Conservation (phyloP, 2,113 vertebrate species). For the Cricetomys ansorgei region DNA sequence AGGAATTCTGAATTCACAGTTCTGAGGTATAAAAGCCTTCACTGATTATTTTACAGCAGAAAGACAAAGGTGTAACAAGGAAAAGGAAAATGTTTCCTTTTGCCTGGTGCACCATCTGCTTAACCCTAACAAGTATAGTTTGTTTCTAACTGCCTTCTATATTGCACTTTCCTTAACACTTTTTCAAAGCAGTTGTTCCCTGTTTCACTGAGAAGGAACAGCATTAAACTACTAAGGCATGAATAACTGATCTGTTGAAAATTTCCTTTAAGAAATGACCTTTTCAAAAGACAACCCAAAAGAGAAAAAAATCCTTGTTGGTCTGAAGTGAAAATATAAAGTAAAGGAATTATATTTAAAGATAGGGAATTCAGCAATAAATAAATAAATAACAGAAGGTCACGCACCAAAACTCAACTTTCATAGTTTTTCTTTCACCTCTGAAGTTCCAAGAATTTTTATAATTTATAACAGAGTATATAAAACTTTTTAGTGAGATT, state of each 20-base stretch:
- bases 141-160: not conserved
- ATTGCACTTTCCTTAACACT: not conserved
- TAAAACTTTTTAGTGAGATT: not conserved
- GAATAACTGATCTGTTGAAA: not conserved
- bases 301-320: not conserved
- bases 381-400: not conserved
- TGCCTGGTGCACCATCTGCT: not conserved
- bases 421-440: not conserved
- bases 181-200: not conserved
- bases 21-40: not conserved
- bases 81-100: constrained; percentile 2
- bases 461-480: not conserved
- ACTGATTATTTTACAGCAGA: not conserved
- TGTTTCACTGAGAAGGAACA: constrained; percentile 20
- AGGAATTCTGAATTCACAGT: constrained; percentile 5
- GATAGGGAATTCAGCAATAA: not conserved
- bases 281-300: constrained; percentile 41
- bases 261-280: not conserved
- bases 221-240: not conserved
- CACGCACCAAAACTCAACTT: not conserved
- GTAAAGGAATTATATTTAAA: not conserved
- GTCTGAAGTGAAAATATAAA: not conserved
- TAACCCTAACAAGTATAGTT: not conserved
- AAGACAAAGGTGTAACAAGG: not conserved
- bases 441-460: constrained; percentile 25